A percentile compares a stretch with the other conserved stretches of the same genome.
Evolutionary conservation across 2,888 invertebrate species (phyloP).

Genomic region (Timema cristinae): DNA sequence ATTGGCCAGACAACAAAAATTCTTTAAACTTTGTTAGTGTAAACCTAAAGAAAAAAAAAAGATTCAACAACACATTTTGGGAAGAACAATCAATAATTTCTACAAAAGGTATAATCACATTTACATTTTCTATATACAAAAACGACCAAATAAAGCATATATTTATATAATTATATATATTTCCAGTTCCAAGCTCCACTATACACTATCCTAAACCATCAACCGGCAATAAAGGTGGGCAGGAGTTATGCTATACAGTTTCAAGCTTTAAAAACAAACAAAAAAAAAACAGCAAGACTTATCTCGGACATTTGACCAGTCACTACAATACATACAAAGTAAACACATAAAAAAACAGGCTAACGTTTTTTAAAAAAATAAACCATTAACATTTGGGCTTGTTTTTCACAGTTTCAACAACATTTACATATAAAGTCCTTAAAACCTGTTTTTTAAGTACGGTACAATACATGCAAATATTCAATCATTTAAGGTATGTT

Average conservation of each 20-base stretch:
- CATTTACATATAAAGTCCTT: constrained; percentile 30
- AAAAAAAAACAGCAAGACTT: constrained; percentile 1
- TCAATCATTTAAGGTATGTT: constrained; percentile 19
- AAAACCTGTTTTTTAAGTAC: constrained; percentile 28
- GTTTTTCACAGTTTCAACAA: constrained; percentile 23
- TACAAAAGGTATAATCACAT: constrained; percentile 19
- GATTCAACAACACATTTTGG: constrained; percentile 18
- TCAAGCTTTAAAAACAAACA: neutral
- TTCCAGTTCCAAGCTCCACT: too few relatives aligned
- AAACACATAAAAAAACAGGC: constrained; percentile 22
- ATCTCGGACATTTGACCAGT: constrained; percentile 9
- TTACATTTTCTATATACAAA: neutral
- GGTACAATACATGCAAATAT: constrained; percentile 27
- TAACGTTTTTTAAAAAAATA: too few relatives aligned
- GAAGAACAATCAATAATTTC: constrained; percentile 12
- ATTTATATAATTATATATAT: too few relatives aligned
- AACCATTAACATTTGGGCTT: neutral
- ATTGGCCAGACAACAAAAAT: constrained; percentile 23
- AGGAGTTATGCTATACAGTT: too few relatives aligned
- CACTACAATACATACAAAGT: constrained; percentile 21
- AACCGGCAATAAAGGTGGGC: too few relatives aligned
- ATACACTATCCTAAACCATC: too few relatives aligned
- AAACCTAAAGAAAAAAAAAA: constrained; percentile 2
- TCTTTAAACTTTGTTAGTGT: constrained; percentile 2
- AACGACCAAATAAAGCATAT: too few relatives aligned